phyloP scores from a whole-genome alignment of 2,113 vertebrate genomes.

The Ploceus nigricollis region DNA sequence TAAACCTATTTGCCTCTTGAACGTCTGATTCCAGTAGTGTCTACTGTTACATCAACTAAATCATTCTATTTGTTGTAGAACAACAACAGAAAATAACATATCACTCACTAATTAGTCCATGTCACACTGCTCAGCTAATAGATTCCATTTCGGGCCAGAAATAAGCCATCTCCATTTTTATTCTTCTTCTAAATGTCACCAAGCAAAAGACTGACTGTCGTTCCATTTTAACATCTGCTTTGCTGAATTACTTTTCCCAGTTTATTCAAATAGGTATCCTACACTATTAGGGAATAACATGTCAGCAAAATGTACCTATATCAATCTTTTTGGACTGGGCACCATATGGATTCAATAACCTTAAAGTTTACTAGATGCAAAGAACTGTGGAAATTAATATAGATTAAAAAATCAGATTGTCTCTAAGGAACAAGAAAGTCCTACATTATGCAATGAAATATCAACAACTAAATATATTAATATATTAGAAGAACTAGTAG shows the following conservation, averaged over 20 bases:
- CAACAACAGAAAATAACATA: neutral
- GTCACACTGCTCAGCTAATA: neutral
- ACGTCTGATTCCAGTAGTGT: neutral
- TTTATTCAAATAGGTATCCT: neutral
- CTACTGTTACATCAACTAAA: neutral
- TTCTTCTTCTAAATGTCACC: conserved; percentile 7
- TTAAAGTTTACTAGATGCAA: neutral
- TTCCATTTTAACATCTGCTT: neutral
- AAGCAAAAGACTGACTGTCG: neutral
- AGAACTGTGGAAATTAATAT: neutral
- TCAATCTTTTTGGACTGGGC: neutral
- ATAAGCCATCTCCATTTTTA: neutral
- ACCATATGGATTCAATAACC: neutral
- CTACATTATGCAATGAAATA: neutral
- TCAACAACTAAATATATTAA: neutral
- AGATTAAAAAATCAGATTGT: neutral
- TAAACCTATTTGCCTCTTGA: neutral
- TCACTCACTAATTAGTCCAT: neutral
- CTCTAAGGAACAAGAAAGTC: neutral
- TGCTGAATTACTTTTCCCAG: neutral
- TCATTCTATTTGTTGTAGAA: neutral
- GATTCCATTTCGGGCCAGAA: neutral
- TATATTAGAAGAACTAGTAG: neutral
- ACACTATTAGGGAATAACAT: neutral
- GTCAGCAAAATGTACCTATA: neutral